Evolutionary conservation across 1,140 invertebrate species (phyloP).

Genomic region (Lepidurus packardi): DNA sequence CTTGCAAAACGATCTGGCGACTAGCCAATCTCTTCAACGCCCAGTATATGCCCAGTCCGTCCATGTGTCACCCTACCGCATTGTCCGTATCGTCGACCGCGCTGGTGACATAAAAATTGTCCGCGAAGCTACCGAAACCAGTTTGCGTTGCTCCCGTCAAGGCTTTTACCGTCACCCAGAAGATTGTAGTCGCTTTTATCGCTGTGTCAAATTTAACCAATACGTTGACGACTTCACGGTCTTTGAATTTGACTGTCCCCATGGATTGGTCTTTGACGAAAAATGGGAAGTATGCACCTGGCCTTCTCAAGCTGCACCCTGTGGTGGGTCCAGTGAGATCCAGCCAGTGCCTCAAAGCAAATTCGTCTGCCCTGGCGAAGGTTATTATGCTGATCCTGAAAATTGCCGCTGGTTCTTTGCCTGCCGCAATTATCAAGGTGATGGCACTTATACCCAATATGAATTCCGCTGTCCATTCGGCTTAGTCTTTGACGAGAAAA

Average conservation of each 20-base stretch:
- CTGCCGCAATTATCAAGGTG: slow-evolving; percentile 62
- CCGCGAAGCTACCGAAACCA: slow-evolving; percentile 58
- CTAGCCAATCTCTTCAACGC: slow-evolving; percentile 31
- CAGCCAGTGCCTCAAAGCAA: slow-evolving; percentile 59
- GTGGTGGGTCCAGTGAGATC: slow-evolving; percentile 54
- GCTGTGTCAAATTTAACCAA: slow-evolving; percentile 75
- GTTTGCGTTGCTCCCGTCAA: slow-evolving; percentile 67
- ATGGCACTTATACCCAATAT: slow-evolving; percentile 60
- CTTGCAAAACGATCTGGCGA: slow-evolving; percentile 43
- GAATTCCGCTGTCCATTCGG: slow-evolving; percentile 79
- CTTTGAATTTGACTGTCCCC: slow-evolving; percentile 75
- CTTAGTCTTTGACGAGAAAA: slow-evolving; percentile 66
- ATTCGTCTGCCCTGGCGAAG: slow-evolving; percentile 47
- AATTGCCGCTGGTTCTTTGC: slow-evolving; percentile 83
- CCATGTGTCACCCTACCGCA: slow-evolving; percentile 63
- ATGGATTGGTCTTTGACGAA: slow-evolving; percentile 72
- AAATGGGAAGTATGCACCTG: slow-evolving; percentile 72
- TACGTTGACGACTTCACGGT: slow-evolving; percentile 65
- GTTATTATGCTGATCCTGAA: slow-evolving; percentile 71
- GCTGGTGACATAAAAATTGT: slow-evolving; percentile 63
- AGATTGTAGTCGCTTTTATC: slow-evolving; percentile 71
- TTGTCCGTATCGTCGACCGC: slow-evolving; percentile 63
- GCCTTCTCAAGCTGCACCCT: slow-evolving; percentile 66
- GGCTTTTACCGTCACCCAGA: slow-evolving; percentile 73
- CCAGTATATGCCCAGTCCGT: slow-evolving; percentile 41